Conservation (phyloP, 1,140 invertebrate species). For the Varroa destructor region DNA sequence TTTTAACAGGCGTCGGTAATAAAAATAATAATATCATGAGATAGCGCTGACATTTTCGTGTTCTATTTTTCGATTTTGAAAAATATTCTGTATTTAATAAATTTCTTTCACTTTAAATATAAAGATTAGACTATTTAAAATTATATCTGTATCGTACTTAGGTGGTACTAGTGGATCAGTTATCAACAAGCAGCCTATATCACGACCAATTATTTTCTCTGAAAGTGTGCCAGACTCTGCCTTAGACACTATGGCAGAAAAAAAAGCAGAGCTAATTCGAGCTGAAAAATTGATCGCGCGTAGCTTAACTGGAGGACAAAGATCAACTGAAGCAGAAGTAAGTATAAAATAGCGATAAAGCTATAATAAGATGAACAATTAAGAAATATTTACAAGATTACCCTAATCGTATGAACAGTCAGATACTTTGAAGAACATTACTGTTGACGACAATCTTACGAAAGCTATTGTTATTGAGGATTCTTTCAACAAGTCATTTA, state of each 20-base stretch:
- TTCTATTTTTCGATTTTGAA: no score
- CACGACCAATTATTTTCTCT: slow-evolving; percentile 4
- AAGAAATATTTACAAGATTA: no score
- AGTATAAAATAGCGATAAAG: not conserved
- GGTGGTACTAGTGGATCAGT: not conserved
- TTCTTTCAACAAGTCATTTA: no score
- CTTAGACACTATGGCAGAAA: slow-evolving; percentile 1
- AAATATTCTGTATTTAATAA: no score
- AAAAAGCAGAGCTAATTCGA: slow-evolving; percentile 15
- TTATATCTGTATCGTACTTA: not conserved
- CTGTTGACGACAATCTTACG: no score
- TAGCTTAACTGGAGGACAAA: not conserved
- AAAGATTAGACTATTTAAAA: not conserved
- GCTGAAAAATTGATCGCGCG: slow-evolving; percentile 7
- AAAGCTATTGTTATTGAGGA: no score
- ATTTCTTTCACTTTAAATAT: not conserved
- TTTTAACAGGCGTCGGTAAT: not conserved
- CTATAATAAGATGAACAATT: no score
- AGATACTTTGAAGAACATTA: no score
- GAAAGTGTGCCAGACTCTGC: slow-evolving; percentile 7
- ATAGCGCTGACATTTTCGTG: not conserved
- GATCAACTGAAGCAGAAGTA: slow-evolving; percentile 15
- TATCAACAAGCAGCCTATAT: not conserved
- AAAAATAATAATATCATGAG: not conserved
- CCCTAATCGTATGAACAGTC: no score